Conservation (phyloP, 2,113 vertebrate species). For the Rhizomys pruinosus region DNA sequence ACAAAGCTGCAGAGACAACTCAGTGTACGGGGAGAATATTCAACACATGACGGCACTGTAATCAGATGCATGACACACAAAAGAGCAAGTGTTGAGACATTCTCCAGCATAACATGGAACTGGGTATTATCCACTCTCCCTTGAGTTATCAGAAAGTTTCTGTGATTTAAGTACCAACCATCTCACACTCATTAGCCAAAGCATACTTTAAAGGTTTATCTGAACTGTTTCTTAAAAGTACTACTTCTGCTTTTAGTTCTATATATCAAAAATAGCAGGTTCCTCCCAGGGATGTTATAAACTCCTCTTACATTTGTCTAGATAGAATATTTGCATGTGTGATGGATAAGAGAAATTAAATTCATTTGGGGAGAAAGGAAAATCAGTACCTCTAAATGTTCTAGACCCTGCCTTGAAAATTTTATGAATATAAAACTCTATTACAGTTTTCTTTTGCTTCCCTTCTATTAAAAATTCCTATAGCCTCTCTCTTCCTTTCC, state of each 20-base stretch:
- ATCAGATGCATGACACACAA: not conserved
- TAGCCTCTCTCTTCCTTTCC: not conserved
- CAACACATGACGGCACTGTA: not conserved
- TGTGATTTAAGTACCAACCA: not conserved
- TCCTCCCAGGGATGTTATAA: not conserved
- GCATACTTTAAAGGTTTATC: not conserved
- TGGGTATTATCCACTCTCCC: no score
- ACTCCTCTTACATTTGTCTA: not conserved
- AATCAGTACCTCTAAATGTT: not conserved
- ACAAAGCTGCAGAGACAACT: not conserved
- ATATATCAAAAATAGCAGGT: conserved; percentile 12
- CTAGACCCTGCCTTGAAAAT: not conserved
- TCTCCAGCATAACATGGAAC: no score
- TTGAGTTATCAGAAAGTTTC: not conserved
- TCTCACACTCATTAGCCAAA: not conserved
- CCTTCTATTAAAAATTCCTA: not conserved
- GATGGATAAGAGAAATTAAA: not conserved
- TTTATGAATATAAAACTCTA: conserved; percentile 10
- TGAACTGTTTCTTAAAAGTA: conserved; percentile 19
- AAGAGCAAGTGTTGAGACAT: no score
- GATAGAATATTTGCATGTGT: not conserved
- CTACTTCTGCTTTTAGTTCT: not conserved
- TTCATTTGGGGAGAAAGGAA: not conserved
- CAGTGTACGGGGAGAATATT: not conserved
- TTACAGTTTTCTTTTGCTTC: not conserved